These are phyloP conservation scores for Tiphia femorata DNA, from an alignment of 2,888 invertebrate species.

Conservation along the genomic window DNA sequence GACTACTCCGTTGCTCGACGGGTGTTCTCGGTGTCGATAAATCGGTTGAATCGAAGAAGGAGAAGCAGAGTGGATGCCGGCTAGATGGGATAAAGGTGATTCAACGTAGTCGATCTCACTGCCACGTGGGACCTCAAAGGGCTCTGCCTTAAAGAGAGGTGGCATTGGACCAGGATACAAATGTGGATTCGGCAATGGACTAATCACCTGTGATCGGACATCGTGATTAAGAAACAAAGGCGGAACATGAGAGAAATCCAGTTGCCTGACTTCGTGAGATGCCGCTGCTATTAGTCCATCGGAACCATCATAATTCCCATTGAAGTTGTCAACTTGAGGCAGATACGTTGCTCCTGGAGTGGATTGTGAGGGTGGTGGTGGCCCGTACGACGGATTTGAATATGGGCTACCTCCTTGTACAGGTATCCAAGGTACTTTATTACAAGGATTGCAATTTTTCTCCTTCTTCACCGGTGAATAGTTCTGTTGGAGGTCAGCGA, in stretches of 20 bases:
- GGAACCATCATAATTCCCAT: slow-evolving; percentile 16
- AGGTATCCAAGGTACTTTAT: slow-evolving; percentile 86
- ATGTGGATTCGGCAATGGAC: slow-evolving; percentile 77
- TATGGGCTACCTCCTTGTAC: slow-evolving; percentile 44
- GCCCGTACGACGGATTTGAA: background rate
- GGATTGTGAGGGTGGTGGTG: background rate
- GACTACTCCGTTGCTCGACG: too few relatives aligned
- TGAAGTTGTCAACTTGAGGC: slow-evolving; percentile 3
- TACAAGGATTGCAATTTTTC: slow-evolving; percentile 82
- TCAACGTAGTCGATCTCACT: too few relatives aligned
- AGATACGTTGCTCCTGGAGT: slow-evolving; percentile 11
- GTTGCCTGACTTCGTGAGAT: slow-evolving; percentile 44
- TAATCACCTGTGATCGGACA: slow-evolving; percentile 38
- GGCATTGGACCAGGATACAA: slow-evolving; percentile 75
- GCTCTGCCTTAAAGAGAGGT: slow-evolving; percentile 70
- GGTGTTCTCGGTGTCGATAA: too few relatives aligned
- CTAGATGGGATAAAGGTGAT: too few relatives aligned
- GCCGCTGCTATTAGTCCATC: slow-evolving; percentile 18
- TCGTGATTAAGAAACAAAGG: slow-evolving; percentile 12
- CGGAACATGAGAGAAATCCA: slow-evolving; percentile 44
- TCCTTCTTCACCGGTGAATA: slow-evolving; percentile 47
- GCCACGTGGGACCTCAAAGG: too few relatives aligned
- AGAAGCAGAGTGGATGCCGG: too few relatives aligned
- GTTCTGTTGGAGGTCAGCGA: slow-evolving; percentile 21
- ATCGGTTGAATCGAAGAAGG: too few relatives aligned